Conservation (phyloP, 2,888 invertebrate species). For the Ectemnius continuus region DNA sequence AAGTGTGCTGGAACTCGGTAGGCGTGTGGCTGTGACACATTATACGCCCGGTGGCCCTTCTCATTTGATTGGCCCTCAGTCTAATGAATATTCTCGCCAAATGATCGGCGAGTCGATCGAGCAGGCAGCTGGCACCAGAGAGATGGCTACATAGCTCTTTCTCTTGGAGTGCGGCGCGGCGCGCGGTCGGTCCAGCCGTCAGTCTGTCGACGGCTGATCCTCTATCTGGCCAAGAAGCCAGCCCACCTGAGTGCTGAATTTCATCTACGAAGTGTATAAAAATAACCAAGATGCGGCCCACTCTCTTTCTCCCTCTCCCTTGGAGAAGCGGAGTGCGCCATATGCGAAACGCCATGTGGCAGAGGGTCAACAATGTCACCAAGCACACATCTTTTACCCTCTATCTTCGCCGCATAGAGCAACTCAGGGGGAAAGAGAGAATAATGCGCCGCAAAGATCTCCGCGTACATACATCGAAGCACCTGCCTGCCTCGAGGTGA, state of each 20-base stretch:
- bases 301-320: no score
- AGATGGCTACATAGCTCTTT: constrained; percentile 51
- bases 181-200: constrained; percentile 35
- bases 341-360: constrained; percentile 62
- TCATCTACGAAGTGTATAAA: constrained; percentile 50
- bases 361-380: constrained; percentile 59
- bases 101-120: constrained; percentile 5
- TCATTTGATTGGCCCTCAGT: not conserved
- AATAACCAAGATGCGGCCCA: constrained; percentile 38
- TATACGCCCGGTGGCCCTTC: not conserved
- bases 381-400: constrained; percentile 12
- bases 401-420: no score
- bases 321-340: constrained; percentile 46
- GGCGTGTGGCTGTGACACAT: not conserved
- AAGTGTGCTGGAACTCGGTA: constrained; percentile 7
- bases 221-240: not conserved
- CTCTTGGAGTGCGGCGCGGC: not conserved
- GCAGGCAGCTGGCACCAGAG: not conserved
- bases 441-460: constrained; percentile 37
- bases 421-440: constrained; percentile 6
- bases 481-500: constrained; percentile 62
- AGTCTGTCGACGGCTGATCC: constrained; percentile 51
- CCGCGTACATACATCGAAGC: constrained; percentile 26
- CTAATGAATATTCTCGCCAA: not conserved
- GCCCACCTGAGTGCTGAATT: constrained; percentile 50